Percentiles rank a stretch among this genome's conserved stretches.
Evolutionary conservation across 2,888 invertebrate species (phyloP).

Genomic region (Hyposoter dolosus): DNA sequence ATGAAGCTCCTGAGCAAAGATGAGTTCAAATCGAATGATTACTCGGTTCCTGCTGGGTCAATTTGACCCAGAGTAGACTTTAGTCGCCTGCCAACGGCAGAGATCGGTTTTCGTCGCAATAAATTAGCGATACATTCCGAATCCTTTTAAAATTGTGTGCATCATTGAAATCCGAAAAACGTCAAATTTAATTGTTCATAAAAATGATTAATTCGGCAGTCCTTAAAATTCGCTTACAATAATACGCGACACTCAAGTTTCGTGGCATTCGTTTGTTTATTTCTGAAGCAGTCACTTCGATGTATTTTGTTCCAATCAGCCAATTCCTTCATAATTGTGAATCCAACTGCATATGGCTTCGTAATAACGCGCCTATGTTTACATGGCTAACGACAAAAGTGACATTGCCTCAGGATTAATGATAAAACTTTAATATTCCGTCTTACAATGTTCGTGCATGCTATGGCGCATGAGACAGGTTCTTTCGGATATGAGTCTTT

Average conservation of each 20-base stretch:
- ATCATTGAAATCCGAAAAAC: too few species aligned
- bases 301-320: not conserved
- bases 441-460: slow-evolving; percentile 17
- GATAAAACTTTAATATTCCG: not conserved
- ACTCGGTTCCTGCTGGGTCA: not conserved
- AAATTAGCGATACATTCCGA: too few species aligned
- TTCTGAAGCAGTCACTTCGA: not conserved
- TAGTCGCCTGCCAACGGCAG: too few species aligned
- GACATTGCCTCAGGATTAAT: not conserved
- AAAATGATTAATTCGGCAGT: too few species aligned
- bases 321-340: not conserved
- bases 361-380: not conserved
- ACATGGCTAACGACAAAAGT: not conserved
- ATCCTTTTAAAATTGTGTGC: too few species aligned
- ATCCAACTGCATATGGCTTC: not conserved
- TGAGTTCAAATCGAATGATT: slow-evolving; percentile 32
- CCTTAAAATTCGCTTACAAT: too few species aligned
- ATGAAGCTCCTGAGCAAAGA: slow-evolving; percentile 1
- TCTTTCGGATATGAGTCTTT: slow-evolving; percentile 36
- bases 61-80: too few species aligned
- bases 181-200: too few species aligned
- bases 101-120: not conserved
- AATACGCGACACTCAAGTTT: too few species aligned
- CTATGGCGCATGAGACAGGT: not conserved
- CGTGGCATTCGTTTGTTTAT: not conserved